Conservation (phyloP, 2,888 invertebrate genomes). For the Gandaritis pyraliata region DNA sequence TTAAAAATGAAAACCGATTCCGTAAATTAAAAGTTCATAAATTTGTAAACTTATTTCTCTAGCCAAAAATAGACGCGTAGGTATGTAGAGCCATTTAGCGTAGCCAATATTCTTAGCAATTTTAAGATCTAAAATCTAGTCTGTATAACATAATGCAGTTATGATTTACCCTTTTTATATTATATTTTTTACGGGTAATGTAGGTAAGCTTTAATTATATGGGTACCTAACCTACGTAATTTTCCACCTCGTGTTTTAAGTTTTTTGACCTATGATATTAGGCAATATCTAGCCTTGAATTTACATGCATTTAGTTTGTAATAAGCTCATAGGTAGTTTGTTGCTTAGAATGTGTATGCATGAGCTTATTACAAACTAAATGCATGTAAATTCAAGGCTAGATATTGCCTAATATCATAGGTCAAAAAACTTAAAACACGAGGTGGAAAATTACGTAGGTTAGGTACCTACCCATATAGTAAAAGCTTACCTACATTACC, state of each 20-base stretch:
- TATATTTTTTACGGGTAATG: conserved; percentile 6
- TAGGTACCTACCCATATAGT: neutral
- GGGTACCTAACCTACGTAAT: conserved; percentile 6
- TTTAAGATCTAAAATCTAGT: too few species aligned
- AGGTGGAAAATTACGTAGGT: conserved; percentile 20
- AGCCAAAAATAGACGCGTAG: too few species aligned
- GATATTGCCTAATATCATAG: conserved; percentile 17
- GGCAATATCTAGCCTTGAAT: conserved; percentile 14
- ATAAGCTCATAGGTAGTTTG: neutral
- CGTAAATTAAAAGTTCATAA: too few species aligned
- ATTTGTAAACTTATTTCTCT: too few species aligned
- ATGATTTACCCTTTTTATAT: too few species aligned
- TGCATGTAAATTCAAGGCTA: conserved; percentile 15
- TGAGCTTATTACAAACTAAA: neutral
- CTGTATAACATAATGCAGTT: neutral
- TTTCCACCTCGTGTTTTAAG: conserved; percentile 12
- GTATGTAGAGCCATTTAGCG: too few species aligned
- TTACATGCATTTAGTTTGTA: conserved; percentile 9
- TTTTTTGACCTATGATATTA: conserved; percentile 23
- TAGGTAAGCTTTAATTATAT: conserved; percentile 1
- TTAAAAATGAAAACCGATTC: too few species aligned
- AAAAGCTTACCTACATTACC: neutral
- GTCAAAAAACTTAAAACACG: conserved; percentile 18
- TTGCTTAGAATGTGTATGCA: too few species aligned
- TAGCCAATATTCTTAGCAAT: too few species aligned